Evolutionary conservation across 2,113 vertebrate genomes (phyloP), one percentile per base, ranked within the genome.

Genomic region (Sapajus apella): DNA sequence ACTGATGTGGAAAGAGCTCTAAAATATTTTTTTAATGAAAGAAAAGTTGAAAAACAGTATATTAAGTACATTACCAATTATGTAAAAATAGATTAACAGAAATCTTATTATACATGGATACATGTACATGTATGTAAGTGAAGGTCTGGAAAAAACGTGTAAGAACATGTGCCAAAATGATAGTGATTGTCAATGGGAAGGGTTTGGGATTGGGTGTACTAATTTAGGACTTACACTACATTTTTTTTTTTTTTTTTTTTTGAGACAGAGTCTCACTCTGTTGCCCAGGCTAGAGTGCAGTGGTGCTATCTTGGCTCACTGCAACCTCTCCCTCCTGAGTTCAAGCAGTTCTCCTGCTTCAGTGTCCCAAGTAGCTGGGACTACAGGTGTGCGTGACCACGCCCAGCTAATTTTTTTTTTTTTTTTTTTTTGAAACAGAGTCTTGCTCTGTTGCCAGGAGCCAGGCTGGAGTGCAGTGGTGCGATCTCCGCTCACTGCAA

Each of bases 81-180:
- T 76, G 66, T 79, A 87, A 84, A 90, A 88, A 86, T 80, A n/a
- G 47, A 50, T 84, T 91, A 27, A 76, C 27, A 89, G 66, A 95
- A 91, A 64, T 91, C n/a, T 52, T 77, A 17, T 37, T 87, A 16
- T 20, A 27, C 72, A 82, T 79, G 21, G 45, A 55, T 40, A 73
- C 8, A 55, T 72, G 50, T 43, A 37, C 23, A 47, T 64, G 61
- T 73, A 40, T 88, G 45, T 66, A 88, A 80, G 79, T 80, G 61
- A 81, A 82, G 86, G 5, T 95, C 64, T 90, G 64, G 45, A 30
- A 90, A 81, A 87, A 73, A 27, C 76, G 23, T 83, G 20, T 32
- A 77, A 87, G 35, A 30, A 77, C 21, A 37, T n/a, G 47, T 64
- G 43, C 70, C n/a, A 45, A 4, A 77, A 56, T 91, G 50, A 55